Conservation (phyloP, 2,797 vertebrate species). For the Rhinophrynus dorsalis region DNA sequence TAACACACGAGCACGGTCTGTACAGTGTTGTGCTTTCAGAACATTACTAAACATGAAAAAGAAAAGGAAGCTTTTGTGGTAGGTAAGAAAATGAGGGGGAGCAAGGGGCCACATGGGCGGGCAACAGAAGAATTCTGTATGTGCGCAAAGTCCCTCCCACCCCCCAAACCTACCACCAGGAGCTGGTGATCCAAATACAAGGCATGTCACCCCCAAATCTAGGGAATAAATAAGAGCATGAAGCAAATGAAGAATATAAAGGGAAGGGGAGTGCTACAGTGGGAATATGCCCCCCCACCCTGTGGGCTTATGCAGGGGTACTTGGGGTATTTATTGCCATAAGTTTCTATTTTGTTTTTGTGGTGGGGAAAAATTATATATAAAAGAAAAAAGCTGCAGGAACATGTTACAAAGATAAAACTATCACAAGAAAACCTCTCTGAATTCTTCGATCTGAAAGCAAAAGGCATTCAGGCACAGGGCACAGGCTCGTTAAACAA, state of each 20-base stretch:
- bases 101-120: conserved; percentile 14
- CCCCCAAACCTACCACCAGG: conserved; percentile 28
- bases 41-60: conserved; percentile 67
- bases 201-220: conserved; percentile 47
- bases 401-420: conserved; percentile 43
- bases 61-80: conserved; percentile 70
- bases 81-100: conserved; percentile 47
- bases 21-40: conserved; percentile 88
- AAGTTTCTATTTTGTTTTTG: conserved; percentile 42
- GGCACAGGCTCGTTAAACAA: conserved; percentile 22
- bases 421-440: conserved; percentile 43
- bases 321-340: conserved; percentile 45
- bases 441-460: conserved; percentile 29
- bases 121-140: conserved; percentile 16
- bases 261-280: conserved; percentile 40
- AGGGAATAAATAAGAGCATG: conserved; percentile 47
- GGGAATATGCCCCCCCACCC: conserved; percentile 21
- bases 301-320: conserved; percentile 22
- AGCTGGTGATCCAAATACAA: conserved; percentile 45
- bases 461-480: conserved; percentile 43
- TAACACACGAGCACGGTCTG: conserved; percentile 86
- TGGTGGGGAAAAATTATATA: conserved; percentile 20
- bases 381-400: conserved; percentile 27
- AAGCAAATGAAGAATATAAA: conserved; percentile 39
- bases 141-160: conserved; percentile 28